Evolutionary conservation across 2,113 vertebrate genomes (phyloP), one percentile per base, ranked within the genome.

Genomic region (Heterotilapia buettikoferi): DNA sequence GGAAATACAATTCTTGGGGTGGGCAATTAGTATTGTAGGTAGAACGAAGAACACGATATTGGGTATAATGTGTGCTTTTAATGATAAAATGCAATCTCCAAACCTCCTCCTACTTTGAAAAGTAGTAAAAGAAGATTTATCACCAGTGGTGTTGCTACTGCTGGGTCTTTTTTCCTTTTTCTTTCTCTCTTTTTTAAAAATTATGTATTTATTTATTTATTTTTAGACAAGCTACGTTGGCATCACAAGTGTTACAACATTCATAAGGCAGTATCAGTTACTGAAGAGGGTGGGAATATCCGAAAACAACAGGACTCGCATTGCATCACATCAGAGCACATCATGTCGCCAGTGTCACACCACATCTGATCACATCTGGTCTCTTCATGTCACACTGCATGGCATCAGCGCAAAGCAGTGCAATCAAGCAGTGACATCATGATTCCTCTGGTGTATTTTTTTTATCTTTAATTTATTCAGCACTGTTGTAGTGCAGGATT

Each of bases 1-100:
- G 86, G 12, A 85, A 92, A 87, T 82, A 90, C 85, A 90, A 87
- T 59, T 80, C 82, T 84, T 26, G 78, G 87, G 92, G 83, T 88
- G 73, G 85, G 76, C 89, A 93, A 94, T 93, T 92, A 93, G 26
- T 31, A 52, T 5, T 52, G 84, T 40, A 80, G 21, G 40, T 14
- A 71, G 84, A 88, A 88, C 85, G 59, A 84, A 88, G 38, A 82
- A 52, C 86, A 73, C 40, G 47, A 88, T 61, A 31, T 45, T 6
- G 29, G 43, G 26, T n/a, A 61, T 33, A 33, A 38, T 63, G 73
- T 36, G 43, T 88, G 19, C 26, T 66, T 81, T 83, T 86, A 87
- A 86, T 53, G 84, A 86, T 80, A 47, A 61, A 88, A 29, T 56
- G 82, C 16, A 88, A 31, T 31, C 19, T 6, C 31, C 9, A 50